A percentile compares a stretch with the other conserved stretches of the same genome.
phyloP scores from a whole-genome alignment of 2,888 invertebrate genomes.

The Hermodice carunculata region DNA sequence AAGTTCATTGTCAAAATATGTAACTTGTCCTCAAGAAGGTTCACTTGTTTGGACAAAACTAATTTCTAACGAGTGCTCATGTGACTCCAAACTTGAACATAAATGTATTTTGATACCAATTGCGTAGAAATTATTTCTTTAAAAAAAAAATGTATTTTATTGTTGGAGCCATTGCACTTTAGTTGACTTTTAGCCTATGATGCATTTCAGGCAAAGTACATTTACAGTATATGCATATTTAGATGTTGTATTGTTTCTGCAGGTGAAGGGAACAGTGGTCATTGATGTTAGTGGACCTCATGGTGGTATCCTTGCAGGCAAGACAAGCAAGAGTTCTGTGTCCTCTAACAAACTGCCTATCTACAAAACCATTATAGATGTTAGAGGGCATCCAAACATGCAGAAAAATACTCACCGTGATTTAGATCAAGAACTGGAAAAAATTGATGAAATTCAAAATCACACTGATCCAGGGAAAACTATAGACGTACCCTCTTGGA shows the following conservation, averaged over 20 bases:
- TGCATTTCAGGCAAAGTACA: too few relatives aligned
- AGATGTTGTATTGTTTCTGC: not conserved
- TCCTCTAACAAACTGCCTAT: not conserved
- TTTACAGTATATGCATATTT: not conserved
- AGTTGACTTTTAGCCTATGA: too few relatives aligned
- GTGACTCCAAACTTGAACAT: too few relatives aligned
- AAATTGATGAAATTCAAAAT: not conserved
- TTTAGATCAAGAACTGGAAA: slow-evolving; percentile 1
- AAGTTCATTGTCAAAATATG: too few relatives aligned
- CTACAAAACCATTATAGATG: not conserved
- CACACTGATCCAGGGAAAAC: not conserved
- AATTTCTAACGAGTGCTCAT: too few relatives aligned
- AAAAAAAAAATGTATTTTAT: too few relatives aligned
- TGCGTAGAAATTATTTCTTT: too few relatives aligned
- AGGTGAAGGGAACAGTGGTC: slow-evolving; percentile 13
- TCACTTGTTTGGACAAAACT: too few relatives aligned
- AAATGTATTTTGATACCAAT: too few relatives aligned
- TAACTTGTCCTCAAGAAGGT: too few relatives aligned
- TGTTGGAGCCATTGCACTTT: too few relatives aligned
- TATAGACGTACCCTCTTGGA: slow-evolving; percentile 4
- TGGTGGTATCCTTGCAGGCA: slow-evolving; percentile 7
- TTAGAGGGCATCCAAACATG: not conserved
- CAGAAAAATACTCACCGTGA: not conserved
- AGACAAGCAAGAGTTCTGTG: not conserved
- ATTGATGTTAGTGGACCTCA: slow-evolving; percentile 39